A percentile compares a stretch with the other conserved stretches of the same genome.
Conservation (phyloP, 2,113 vertebrate species). For the Speoplatyrhinus poulsoni region DNA sequence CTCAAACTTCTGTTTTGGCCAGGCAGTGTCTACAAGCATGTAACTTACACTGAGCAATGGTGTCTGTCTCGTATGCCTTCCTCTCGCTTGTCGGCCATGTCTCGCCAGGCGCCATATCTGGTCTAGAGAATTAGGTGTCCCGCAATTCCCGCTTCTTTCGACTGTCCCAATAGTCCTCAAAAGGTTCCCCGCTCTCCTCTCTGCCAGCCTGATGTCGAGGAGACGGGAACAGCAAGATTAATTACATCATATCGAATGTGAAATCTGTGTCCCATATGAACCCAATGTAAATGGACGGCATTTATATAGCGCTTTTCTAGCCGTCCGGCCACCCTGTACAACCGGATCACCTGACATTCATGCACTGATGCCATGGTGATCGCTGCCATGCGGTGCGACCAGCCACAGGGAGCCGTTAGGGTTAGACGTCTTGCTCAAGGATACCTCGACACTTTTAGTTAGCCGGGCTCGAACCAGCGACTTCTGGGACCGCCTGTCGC, state of each 20-base stretch:
- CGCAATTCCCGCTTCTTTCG: slow-evolving; percentile 46
- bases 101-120: slow-evolving; percentile 69
- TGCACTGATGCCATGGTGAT: too few relatives aligned
- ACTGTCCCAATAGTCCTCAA: slow-evolving; percentile 53
- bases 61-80: slow-evolving; percentile 56
- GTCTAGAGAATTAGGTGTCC: slow-evolving; percentile 50
- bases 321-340: too few relatives aligned
- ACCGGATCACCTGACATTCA: too few relatives aligned
- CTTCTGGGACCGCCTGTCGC: too few relatives aligned
- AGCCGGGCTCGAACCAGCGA: too few relatives aligned
- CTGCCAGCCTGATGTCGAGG: slow-evolving; percentile 63
- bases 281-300: not conserved
- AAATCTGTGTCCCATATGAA: not conserved
- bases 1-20: too few relatives aligned
- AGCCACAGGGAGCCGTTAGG: too few relatives aligned
- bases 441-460: too few relatives aligned
- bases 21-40: not conserved
- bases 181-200: slow-evolving; percentile 66
- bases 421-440: too few relatives aligned
- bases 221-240: not conserved
- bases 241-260: too few relatives aligned
- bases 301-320: not conserved
- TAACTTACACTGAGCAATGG: slow-evolving; percentile 60
- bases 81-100: slow-evolving; percentile 77
- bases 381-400: too few relatives aligned